phyloP scores from a whole-genome alignment of 1,140 invertebrate genomes.

The Pissodes strobi region DNA sequence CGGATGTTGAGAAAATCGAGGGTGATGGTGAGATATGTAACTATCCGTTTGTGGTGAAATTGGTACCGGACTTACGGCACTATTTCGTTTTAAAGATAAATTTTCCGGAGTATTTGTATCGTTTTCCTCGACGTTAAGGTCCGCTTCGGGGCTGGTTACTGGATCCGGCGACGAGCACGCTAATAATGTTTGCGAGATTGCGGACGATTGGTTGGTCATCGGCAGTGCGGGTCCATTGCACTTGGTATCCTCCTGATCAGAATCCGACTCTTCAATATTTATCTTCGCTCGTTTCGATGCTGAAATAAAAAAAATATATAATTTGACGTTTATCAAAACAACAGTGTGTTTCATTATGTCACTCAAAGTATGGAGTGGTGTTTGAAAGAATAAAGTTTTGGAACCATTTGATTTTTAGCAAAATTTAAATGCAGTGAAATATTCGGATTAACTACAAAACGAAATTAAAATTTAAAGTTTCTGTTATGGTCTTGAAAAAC shows the following conservation, averaged over 20 bases:
- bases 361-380: too few species aligned
- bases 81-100: constrained; percentile 62
- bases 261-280: constrained; percentile 58
- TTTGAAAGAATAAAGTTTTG: too few species aligned
- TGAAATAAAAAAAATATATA: constrained; percentile 49
- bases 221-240: constrained; percentile 45
- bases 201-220: constrained; percentile 32
- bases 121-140: constrained; percentile 60
- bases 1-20: constrained; percentile 56
- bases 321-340: too few species aligned
- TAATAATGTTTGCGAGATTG: constrained; percentile 38
- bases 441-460: too few species aligned
- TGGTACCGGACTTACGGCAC: constrained; percentile 48
- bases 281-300: constrained; percentile 64
- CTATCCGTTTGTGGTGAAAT: constrained; percentile 39
- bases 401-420: too few species aligned
- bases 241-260: constrained; percentile 53
- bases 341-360: too few species aligned
- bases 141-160: constrained; percentile 58
- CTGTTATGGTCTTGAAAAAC: too few species aligned
- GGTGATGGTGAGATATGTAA: constrained; percentile 58
- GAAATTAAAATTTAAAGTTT: background rate
- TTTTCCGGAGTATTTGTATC: constrained; percentile 65
- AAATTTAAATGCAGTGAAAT: too few species aligned
- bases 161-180: constrained; percentile 57